Conservation (phyloP, 2,113 vertebrate genomes). For the Ahaetulla prasina region DNA sequence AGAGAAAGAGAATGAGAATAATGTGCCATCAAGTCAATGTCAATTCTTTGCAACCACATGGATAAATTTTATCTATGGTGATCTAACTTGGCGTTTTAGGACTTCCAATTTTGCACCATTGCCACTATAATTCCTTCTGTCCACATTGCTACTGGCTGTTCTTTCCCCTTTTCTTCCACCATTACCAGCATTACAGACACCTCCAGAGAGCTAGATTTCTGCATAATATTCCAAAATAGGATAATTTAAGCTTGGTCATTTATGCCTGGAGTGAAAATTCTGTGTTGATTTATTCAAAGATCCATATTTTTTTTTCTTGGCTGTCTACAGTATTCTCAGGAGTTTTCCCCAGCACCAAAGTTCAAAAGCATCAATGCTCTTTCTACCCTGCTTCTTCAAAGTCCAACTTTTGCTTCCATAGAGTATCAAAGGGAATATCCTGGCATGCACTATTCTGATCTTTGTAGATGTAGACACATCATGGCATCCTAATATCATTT, state of each 20-base stretch:
- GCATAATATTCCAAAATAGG: background rate
- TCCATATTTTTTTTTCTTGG: background rate
- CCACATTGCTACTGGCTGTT: background rate
- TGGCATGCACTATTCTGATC: background rate
- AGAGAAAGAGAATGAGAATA: too few relatives aligned
- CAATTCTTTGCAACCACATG: background rate
- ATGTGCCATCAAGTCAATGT: background rate
- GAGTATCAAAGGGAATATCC: background rate
- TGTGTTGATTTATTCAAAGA: background rate
- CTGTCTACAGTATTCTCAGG: background rate
- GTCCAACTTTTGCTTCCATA: background rate
- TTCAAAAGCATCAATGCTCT: background rate
- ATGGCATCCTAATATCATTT: background rate
- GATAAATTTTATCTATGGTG: background rate
- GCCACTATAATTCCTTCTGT: too few relatives aligned
- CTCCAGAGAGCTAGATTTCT: background rate
- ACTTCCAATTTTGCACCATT: background rate
- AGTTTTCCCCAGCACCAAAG: background rate
- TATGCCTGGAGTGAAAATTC: background rate
- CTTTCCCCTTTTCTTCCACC: background rate
- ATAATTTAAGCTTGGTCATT: background rate
- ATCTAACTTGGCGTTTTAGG: background rate
- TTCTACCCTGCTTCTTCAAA: background rate
- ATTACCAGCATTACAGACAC: background rate
- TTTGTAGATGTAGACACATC: background rate